Base-by-base conservation (phyloP, 2,797 vertebrate species). In the Anolis apletophallus region DNA sequence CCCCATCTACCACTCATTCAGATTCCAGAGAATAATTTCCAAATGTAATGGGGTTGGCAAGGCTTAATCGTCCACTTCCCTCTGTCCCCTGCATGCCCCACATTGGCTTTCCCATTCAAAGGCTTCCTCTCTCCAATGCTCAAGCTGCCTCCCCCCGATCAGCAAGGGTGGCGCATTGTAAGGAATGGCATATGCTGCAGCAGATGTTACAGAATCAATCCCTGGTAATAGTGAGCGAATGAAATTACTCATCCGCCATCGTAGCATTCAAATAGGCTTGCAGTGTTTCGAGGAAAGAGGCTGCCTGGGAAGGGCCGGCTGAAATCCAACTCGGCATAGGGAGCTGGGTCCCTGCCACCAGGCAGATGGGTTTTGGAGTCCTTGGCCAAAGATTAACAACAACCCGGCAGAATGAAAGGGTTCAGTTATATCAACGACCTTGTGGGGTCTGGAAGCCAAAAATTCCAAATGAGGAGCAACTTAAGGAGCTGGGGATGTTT, bases 151-250 rank as follows among this genome's bases (percentile, higher is more conserved):
- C 87, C 71, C 88, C 71, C 93, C 91, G 40, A 88, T 92, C 93
- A 80, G 26, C 77, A 92, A 91, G 90, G 83, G 61, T 40, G 72
- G 81, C 68, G 21, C 23, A 82, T 91, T 32, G 85, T 83, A 80
- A 59, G 88, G 14, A 93, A 75, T 52, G 91, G 80, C 95, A 94
- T 87, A 91, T 95, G 95, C 90, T 91, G 54, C 46, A 26, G 92
- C 95, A 94, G 95, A 94, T 95, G 95, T 93, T 92, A 88, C 0
- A 1, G 88, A 94, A 89, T 87, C 88, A 88, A 91, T 87, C 88
- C 92, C 91, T 55, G 81, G 7, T 5, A 93, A 71, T 89, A 10
- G 90, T 80, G 9, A 91, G 85, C 86, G 76, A 84, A 64, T 6
- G 84, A 86, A 87, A 92, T 88, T 86, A 7, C 81, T 91, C 87